These are phyloP conservation scores for Embidobia sp. DNA, from an alignment of 2,888 invertebrate species.

Conservation along the genomic window DNA sequence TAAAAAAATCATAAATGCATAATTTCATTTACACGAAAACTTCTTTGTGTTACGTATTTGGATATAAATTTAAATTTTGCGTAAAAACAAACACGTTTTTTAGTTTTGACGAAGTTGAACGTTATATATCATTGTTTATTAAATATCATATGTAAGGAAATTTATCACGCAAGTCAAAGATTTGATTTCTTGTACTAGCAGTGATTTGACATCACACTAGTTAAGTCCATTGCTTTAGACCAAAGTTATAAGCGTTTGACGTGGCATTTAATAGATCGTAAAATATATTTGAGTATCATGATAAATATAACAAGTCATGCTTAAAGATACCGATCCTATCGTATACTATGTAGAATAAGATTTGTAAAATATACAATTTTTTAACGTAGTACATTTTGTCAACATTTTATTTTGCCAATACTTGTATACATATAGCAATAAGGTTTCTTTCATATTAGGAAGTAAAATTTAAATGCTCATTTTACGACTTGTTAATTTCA, in stretches of 20 bases:
- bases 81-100: constrained; percentile 14
- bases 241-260: constrained; percentile 75
- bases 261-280: constrained; percentile 80
- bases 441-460: constrained; percentile 8
- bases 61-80: no score
- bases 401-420: constrained; percentile 12
- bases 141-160: constrained; percentile 27
- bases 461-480: constrained; percentile 1
- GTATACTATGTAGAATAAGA: constrained; percentile 68
- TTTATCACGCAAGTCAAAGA: constrained; percentile 33
- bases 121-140: constrained; percentile 18
- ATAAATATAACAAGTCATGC: constrained; percentile 81
- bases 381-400: no score
- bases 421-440: neutral
- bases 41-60: no score
- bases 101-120: constrained; percentile 16
- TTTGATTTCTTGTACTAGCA: constrained; percentile 42
- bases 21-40: no score
- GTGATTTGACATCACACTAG: constrained; percentile 42
- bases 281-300: constrained; percentile 79
- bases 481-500: constrained; percentile 22
- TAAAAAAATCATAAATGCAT: no score
- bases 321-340: constrained; percentile 70
- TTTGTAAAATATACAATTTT: constrained; percentile 36
- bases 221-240: constrained; percentile 62